These are phyloP conservation scores for Drosophila mojavensis DNA, from an alignment of 1,140 invertebrate species.

Conservation along the genomic window DNA sequence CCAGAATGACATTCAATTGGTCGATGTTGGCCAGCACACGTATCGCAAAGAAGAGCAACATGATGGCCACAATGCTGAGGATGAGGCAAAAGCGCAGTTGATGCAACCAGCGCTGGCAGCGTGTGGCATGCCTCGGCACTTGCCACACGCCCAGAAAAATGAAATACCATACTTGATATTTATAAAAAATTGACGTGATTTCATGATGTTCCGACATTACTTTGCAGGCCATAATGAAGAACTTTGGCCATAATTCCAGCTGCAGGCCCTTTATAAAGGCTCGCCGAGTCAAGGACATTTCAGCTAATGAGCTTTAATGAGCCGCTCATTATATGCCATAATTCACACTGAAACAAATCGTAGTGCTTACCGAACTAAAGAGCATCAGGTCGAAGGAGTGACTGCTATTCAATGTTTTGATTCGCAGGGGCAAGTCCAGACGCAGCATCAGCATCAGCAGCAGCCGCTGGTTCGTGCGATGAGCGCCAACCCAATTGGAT, in stretches of 20 bases:
- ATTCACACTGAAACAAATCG: conserved; percentile 43
- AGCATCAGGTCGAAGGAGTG: conserved; percentile 60
- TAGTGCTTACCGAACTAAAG: conserved; percentile 52
- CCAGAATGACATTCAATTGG: conserved; percentile 55
- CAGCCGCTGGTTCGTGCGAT: conserved; percentile 47
- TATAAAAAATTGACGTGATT: conserved; percentile 46
- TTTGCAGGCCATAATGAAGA: not conserved
- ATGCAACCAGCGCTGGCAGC: conserved; percentile 16
- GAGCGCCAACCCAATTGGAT: conserved; percentile 63
- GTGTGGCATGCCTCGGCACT: not conserved
- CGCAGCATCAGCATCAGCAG: conserved; percentile 68
- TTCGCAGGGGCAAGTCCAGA: conserved; percentile 41
- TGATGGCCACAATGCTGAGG: conserved; percentile 30
- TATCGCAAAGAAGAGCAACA: conserved; percentile 60
- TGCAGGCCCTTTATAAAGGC: conserved; percentile 42
- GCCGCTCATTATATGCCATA: conserved; percentile 46
- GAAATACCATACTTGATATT: conserved; percentile 64
- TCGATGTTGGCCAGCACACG: conserved; percentile 48
- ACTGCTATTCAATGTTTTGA: conserved; percentile 65
- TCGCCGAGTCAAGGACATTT: conserved; percentile 1
- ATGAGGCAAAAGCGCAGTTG: conserved; percentile 40
- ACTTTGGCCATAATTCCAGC: not conserved
- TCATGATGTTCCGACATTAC: conserved; percentile 40
- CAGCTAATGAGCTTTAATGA: conserved; percentile 49
- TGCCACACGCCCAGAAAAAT: conserved; percentile 56